These are phyloP conservation scores for Eristalis intricaria DNA, from an alignment of 2,888 invertebrate species.

Conservation along the genomic window DNA sequence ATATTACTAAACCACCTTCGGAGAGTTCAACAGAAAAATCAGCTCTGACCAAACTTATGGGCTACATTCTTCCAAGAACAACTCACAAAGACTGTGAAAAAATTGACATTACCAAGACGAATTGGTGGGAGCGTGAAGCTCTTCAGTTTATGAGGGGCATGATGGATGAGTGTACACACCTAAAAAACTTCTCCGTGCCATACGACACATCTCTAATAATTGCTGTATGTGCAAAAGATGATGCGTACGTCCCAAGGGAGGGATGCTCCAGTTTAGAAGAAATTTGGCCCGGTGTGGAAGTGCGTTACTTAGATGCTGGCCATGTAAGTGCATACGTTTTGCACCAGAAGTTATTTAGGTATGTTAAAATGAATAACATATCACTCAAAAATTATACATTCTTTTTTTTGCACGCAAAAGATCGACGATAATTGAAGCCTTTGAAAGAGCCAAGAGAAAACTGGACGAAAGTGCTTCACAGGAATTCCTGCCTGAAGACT, in stretches of 20 bases:
- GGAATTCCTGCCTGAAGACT: conserved; percentile 62
- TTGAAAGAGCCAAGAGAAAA: conserved; percentile 86
- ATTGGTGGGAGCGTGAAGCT: conserved; percentile 90
- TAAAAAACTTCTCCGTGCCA: conserved; percentile 94
- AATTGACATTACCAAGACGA: conserved; percentile 84
- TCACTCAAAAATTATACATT: background rate
- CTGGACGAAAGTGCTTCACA: conserved; percentile 75
- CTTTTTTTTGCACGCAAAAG: conserved; percentile 81
- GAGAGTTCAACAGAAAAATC: conserved; percentile 66
- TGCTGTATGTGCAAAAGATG: conserved; percentile 93
- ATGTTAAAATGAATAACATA: conserved; percentile 67
- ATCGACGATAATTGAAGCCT: conserved; percentile 89
- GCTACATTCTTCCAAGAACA: conserved; percentile 77
- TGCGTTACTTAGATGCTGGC: conserved; percentile 93
- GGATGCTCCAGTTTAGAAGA: conserved; percentile 91
- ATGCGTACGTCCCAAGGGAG: conserved; percentile 94
- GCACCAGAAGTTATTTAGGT: conserved; percentile 94
- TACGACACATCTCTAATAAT: conserved; percentile 95
- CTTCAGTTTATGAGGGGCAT: conserved; percentile 97
- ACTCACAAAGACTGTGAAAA: conserved; percentile 73
- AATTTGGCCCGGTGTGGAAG: conserved; percentile 96
- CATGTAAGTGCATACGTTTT: conserved; percentile 95
- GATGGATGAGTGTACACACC: conserved; percentile 99
- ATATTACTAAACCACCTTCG: background rate
- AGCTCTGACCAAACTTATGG: conserved; percentile 79